Conservation (phyloP, 2,113 vertebrate species). For the Lipophrys pholis region DNA sequence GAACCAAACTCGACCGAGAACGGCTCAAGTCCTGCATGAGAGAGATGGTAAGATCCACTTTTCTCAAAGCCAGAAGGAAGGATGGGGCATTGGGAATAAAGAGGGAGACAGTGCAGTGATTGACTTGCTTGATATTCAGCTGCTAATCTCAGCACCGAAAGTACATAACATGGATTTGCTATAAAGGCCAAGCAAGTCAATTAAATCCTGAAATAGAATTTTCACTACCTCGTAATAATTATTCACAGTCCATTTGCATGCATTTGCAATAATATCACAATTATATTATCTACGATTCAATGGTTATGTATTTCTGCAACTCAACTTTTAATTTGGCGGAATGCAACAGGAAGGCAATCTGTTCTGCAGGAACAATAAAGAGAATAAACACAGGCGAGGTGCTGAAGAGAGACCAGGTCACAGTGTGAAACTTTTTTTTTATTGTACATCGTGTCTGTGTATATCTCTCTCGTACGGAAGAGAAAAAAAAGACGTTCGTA, state of each 20-base stretch:
- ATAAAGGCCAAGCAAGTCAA: constrained; percentile 8
- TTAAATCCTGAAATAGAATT: background rate
- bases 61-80: background rate
- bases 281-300: background rate
- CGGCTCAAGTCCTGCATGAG: constrained; percentile 94
- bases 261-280: background rate
- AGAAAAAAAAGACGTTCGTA: too few species aligned
- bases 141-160: background rate
- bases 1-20: constrained; percentile 92
- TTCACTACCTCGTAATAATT: constrained; percentile 4
- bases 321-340: background rate
- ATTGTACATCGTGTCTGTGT: too few species aligned
- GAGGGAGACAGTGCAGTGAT: background rate
- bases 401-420: too few species aligned
- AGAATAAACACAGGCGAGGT: too few species aligned
- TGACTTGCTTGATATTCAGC: background rate
- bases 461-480: too few species aligned
- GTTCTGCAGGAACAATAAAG: background rate
- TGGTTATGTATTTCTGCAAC: background rate
- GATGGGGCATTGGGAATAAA: background rate
- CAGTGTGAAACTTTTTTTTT: too few species aligned
- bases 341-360: constrained; percentile 1
- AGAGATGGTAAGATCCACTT: constrained; percentile 87
- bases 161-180: background rate
- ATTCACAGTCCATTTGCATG: background rate